Conservation (phyloP, 1,140 invertebrate species). For the Tetramorium parvispinum region DNA sequence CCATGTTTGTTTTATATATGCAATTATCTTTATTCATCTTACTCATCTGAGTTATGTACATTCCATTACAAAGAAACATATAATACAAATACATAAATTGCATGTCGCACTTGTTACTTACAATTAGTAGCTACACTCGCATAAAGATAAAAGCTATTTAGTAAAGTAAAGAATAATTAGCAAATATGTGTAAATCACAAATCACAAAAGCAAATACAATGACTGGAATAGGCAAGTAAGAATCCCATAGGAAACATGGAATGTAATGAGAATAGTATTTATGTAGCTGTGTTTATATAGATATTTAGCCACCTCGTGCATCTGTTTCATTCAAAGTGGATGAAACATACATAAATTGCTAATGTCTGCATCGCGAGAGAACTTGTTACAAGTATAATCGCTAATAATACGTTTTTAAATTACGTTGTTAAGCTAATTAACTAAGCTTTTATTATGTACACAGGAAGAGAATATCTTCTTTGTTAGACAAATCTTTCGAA, state of each 20-base stretch:
- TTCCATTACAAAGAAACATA: background rate
- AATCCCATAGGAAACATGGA: constrained; percentile 21
- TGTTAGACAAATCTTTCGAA: constrained; percentile 23
- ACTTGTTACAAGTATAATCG: constrained; percentile 28
- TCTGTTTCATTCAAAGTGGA: constrained; percentile 25
- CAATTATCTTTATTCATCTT: background rate
- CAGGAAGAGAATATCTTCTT: background rate
- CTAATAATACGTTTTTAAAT: constrained; percentile 45
- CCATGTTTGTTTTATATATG: background rate
- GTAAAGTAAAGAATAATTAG: background rate
- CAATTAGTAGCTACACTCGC: background rate
- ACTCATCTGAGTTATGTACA: background rate
- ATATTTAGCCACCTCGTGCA: constrained; percentile 27
- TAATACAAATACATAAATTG: background rate
- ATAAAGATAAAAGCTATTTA: background rate
- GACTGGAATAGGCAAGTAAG: background rate
- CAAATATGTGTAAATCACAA: background rate
- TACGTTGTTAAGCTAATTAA: constrained; percentile 43
- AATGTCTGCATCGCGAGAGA: background rate
- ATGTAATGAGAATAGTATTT: constrained; percentile 47
- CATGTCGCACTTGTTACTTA: background rate
- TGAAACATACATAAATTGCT: constrained; percentile 9
- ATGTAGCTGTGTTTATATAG: constrained; percentile 29
- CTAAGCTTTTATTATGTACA: constrained; percentile 3
- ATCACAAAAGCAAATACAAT: background rate